Base-by-base conservation (phyloP, 2,888 invertebrate species). In the Scaptomyza tumidula region DNA sequence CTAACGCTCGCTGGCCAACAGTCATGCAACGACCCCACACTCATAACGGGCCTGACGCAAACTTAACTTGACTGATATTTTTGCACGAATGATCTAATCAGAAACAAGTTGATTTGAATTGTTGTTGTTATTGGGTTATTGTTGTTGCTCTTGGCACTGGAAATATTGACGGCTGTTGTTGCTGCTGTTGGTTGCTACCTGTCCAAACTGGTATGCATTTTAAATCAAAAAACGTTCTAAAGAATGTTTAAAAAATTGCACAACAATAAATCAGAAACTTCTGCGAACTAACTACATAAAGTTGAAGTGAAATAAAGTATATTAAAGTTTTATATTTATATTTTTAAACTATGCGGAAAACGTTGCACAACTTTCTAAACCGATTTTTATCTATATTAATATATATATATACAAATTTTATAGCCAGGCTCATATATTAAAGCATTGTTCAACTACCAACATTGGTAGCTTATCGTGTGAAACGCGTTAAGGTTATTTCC, bases 91-190 rank as follows among this genome's bases (percentile, higher is more conserved):
- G 85, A 85, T 85, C 85, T 85, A 85, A 85, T 85, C 89, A 85
- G 73, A 83, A 89, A 81, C 66, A 85, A 87, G 85, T 88, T 88
- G 80, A 86, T 88, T 88, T 86, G 67, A 86, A 88, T 84, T 77
- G 73, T 71, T 83, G 73, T 59, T 73, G 46, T 24, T 70, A 29
- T 71, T 67, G 53, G 10, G 9, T 33, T 33, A 61, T 54, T 68
- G 19, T 44, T 53, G 27, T 14, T 58, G 35, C 24, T 72, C 44
- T 45, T 68, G 59, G 45, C 50, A 58, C 39, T 60, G 41, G 37
- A 45, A 61, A 45, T 41, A 63, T 33, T 33, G 44, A 53, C 56
- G 37, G 37, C 60, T 4, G 16, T 43, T 16, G 9, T 45, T 19
- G 19, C 19, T 46, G 10, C 24, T 71, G 43, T 45, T 67, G 16